Conservation (phyloP, 2,888 invertebrate genomes). For the Pachydiplax longipennis region DNA sequence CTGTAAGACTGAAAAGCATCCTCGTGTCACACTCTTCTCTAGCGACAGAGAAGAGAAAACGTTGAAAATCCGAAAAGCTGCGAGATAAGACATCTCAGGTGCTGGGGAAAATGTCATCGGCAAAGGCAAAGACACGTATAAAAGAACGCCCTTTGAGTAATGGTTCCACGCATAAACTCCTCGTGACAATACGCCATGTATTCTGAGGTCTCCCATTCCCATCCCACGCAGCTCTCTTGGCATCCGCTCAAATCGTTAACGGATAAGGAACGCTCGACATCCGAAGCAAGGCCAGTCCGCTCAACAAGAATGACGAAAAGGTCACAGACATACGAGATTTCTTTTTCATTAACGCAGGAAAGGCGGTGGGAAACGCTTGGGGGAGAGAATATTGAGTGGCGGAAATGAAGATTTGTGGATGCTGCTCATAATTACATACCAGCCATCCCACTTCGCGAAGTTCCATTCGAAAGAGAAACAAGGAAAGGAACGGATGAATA, state of each 20-base stretch:
- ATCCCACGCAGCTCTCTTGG: neutral
- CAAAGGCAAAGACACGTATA: neutral
- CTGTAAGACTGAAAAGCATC: neutral
- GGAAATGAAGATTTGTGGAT: too few relatives aligned
- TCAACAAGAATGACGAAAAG: neutral
- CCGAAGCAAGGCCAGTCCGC: conserved; percentile 10
- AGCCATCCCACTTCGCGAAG: neutral
- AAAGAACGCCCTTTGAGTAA: neutral
- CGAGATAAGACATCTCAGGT: neutral
- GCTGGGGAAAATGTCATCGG: neutral
- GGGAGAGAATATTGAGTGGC: neutral
- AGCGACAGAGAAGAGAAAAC: neutral
- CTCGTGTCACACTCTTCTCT: neutral
- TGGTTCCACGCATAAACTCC: neutral
- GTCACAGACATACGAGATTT: neutral
- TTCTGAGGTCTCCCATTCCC: neutral
- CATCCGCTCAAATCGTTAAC: neutral
- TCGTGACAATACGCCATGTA: neutral
- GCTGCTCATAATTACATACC: neutral
- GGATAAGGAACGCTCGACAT: conserved; percentile 7
- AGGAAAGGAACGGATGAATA: neutral
- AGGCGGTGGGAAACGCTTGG: neutral
- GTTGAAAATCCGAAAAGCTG: neutral
- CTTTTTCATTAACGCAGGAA: neutral
- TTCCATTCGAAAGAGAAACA: neutral